Evolutionary conservation across 2,113 vertebrate species (phyloP).

Genomic region (Hippocampus mohnikei): DNA sequence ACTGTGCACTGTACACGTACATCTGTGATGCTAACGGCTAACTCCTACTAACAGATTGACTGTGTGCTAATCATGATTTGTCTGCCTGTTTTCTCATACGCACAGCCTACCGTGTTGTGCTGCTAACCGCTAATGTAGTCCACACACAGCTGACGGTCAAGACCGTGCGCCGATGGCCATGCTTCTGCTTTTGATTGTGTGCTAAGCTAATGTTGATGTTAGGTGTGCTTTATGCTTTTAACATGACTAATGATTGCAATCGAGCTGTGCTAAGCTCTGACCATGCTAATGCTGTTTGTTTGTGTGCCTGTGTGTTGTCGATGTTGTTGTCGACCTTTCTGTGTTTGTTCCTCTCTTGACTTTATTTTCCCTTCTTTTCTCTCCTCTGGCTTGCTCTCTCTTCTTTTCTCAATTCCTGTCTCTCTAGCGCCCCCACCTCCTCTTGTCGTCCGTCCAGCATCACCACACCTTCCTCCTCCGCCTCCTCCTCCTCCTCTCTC

Average conservation of each 20-base stretch:
- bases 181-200: conserved; percentile 36
- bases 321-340: conserved; percentile 62
- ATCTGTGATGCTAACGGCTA: conserved; percentile 58
- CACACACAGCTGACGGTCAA: conserved; percentile 17
- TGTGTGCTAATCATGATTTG: conserved; percentile 47
- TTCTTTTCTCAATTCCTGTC: conserved; percentile 42
- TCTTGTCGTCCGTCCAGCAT: conserved; percentile 64
- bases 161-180: conserved; percentile 38
- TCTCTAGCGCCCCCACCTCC: conserved; percentile 59
- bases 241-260: conserved; percentile 34
- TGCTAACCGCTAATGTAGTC: conserved; percentile 50
- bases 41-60: conserved; percentile 36
- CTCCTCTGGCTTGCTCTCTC: conserved; percentile 15
- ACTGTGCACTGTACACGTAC: conserved; percentile 58
- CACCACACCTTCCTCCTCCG: conserved; percentile 66
- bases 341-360: conserved; percentile 72
- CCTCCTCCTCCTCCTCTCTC: conserved; percentile 68
- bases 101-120: not conserved
- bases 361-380: conserved; percentile 64
- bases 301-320: conserved; percentile 60
- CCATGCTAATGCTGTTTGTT: conserved; percentile 67
- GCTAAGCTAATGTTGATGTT: conserved; percentile 46
- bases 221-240: conserved; percentile 53
- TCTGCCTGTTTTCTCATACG: not conserved
- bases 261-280: conserved; percentile 52